Evolutionary conservation across 2,113 vertebrate genomes (phyloP), one percentile per base, ranked within the genome.

Genomic region (Probosciger aterrimus): DNA sequence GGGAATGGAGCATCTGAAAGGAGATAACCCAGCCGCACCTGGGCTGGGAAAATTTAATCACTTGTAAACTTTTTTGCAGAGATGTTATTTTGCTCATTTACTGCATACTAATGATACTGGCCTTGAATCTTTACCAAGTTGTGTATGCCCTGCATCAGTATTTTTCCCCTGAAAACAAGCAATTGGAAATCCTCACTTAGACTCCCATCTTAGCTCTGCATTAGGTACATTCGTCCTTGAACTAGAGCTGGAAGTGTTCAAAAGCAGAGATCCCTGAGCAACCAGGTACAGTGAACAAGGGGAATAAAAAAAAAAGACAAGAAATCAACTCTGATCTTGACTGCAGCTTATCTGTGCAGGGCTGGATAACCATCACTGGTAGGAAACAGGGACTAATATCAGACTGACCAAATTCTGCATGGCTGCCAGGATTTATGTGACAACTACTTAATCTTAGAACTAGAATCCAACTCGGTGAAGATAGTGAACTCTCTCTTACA

Each of bases 401-500:
- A 50, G 30, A 2, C 25, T 14, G 31, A 14, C 53, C 46, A 11
- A 18, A 7, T 7, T 10, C 43, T 9, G 4, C 35, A 4, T 3
- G 3, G 31, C 47, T 35, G 30, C 27, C 9, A 2, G 41, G 33
- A 25, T 78, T 23, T 11, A 19, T 13, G 0, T 3, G 10, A 5
- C 6, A 4, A 10, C 37, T 39, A 4, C 2, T 4, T 5, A 4
- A 4, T 31, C 39, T n/a, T 24, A 11, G 20, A 20, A 24, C 10
- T 6, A 18, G 30, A 44, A 30, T 31, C 24, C 25, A 10, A 3
- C 2, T 0, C 2, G 6, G n/a, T 4, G 35, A 46, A 11, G n/a
- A n/a, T n/a, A n/a, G n/a, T n/a, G n/a, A 55, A n/a, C n/a, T 2
- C 31, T 30, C 20, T 57, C 28, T 55, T 4, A 8, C 35, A 22